Evolutionary conservation across 2,113 vertebrate genomes (phyloP), one percentile per base, ranked within the genome.

Genomic region (Addax nasomaculatus): DNA sequence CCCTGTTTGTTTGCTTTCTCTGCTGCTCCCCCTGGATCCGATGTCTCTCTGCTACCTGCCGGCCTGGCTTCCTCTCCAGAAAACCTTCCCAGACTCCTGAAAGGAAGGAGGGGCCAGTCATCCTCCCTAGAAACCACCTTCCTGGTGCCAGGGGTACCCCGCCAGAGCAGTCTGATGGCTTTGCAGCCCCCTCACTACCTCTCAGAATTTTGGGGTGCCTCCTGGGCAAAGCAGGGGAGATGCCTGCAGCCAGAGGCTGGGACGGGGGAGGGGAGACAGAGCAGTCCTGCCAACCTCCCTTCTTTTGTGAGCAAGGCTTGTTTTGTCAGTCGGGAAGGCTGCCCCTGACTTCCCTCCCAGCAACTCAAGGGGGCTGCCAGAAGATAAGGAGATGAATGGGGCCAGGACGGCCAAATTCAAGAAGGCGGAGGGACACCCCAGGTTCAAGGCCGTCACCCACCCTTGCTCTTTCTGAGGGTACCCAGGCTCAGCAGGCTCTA

Each of bases 261-360:
- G 95, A 97, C 95, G 95, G 97, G 97, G 98, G 97, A 97, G 96
- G 97, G 96, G 96, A 97, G 80, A 93, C 79, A 85, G 96, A 97
- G 97, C 97, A 94, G 97, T 96, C 95, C 88, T 98, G 98, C 98
- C 98, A 96, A 95, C 97, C 96, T 96, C 97, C 97, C 97, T 98
- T 96, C 98, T 98, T 98, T 98, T 98, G 98, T 98, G 98, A 98
- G 96, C 98, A 95, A 97, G 97, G 93, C 96, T 99, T 98, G 99
- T 98, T 99, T 98, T 98, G 98, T 99, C 98, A 98, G 67, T 98
- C 98, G 98, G 98, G 97, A 98, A 97, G 98, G 97, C 97, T 98
- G 98, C 98, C 98, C 97, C 98, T 96, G 95, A 98, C 98, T 98
- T 98, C 98, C 98, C 98, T 98, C 98, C 98, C 98, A 98, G 98